A percentile compares a stretch with the other conserved stretches of the same genome.
These are phyloP conservation scores for Sprattus sprattus DNA, from an alignment of 2,113 vertebrate genomes.

Conservation along the genomic window DNA sequence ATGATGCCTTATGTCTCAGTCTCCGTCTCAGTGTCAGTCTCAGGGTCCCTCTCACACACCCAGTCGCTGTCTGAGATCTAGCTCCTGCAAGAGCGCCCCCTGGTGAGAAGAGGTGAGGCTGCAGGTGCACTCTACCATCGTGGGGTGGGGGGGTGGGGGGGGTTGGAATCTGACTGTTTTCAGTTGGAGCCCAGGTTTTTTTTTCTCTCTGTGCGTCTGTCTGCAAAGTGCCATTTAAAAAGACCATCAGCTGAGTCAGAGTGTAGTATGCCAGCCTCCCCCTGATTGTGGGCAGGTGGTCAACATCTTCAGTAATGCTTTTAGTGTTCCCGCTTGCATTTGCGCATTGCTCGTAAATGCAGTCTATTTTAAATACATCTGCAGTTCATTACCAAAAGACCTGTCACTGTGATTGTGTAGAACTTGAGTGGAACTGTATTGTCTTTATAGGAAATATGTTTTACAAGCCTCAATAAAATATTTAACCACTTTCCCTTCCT, in stretches of 20 bases:
- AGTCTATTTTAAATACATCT: background rate
- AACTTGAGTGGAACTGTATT: background rate
- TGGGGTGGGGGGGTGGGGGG: too few relatives aligned
- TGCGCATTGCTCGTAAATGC: too few relatives aligned
- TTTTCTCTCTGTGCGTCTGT: too few relatives aligned
- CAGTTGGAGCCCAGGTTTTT: too few relatives aligned
- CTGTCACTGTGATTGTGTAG: background rate
- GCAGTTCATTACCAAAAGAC: background rate
- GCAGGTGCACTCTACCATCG: background rate
- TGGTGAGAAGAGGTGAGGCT: conserved; percentile 18
- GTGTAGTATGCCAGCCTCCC: background rate
- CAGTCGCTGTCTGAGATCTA: background rate
- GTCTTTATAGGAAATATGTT: too few relatives aligned
- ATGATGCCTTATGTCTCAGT: conserved; percentile 26
- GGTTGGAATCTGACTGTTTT: too few relatives aligned
- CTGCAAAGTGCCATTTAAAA: too few relatives aligned
- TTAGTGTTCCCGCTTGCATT: background rate
- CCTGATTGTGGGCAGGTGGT: background rate
- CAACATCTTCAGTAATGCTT: background rate
- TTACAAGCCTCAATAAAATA: background rate
- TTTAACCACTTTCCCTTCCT: background rate
- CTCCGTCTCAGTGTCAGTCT: conserved; percentile 8
- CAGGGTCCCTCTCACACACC: background rate
- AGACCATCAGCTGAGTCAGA: background rate
- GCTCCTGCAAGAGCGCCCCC: conserved; percentile 15